Base-by-base conservation (phyloP, 2,888 invertebrate genomes). In the Diaperis boleti region DNA sequence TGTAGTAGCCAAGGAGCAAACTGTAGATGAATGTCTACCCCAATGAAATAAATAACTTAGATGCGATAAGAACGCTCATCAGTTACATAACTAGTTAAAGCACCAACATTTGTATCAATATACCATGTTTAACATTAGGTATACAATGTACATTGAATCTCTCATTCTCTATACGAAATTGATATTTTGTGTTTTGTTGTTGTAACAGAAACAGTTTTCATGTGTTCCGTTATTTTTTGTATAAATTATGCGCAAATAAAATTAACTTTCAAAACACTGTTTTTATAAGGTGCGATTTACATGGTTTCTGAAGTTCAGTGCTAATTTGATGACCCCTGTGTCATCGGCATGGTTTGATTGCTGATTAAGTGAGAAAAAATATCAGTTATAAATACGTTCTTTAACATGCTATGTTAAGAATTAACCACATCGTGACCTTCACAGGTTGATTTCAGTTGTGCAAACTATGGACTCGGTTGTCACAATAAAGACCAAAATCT, bases 21-120 rank as follows among this genome's bases (percentile, higher is more conserved):
- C 70, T 41, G 68, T 76, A 75, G 75, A 72, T 72, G 69, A 72
- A 72, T 73, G 72, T 76, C 71, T 76, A 76, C 73, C 73, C 56
- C 37, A 59, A 29, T 56, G 14, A 18, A 37, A 15, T 57, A 54
- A 45, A 37, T 67, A 66, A 62, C 50, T 65, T 69, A 69, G 69
- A 69, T 60, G 59, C 61, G 62, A 64, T 69, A 67, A 69, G 64
- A 60, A 61, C 65, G 73, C 72, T 76, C 71, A 71, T 76, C 74
- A 74, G 74, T 77, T 78, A 77, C 79, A 75, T 77, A 74, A 74
- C 75, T 79, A 79, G 76, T 76, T 71, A 75, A 79, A 79, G 81
- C 81, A 81, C 80, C 80, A 81, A 80, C 78, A 78, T 80, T 81
- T 81, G 79, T 81, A 80, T 76, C 69, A 78, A 73, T 69, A 74